Base-by-base conservation (phyloP, 2,888 invertebrate genomes). In the Cephus spinipes region DNA sequence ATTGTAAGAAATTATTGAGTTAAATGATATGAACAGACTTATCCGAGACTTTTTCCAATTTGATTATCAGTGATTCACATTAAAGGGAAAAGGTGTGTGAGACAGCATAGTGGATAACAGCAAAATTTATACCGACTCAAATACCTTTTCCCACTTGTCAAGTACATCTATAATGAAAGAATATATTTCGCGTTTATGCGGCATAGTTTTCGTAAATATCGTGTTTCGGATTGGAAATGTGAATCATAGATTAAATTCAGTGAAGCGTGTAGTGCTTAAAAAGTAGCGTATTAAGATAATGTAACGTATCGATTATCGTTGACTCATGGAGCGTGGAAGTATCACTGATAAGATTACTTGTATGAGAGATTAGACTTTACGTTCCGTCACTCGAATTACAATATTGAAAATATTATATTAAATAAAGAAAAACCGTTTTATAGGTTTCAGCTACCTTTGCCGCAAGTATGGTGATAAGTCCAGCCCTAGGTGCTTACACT, bases 391-490 rank as follows among this genome's bases (percentile, higher is more conserved):
- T 55, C 23, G 23, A 55, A 55, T 9, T 23, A 23, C 9, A 2
- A 55, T 55, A 55, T 15, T 15, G 6, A 71, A 71, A 31, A 33
- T 32, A 69, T 31, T 6, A 0, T 69, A 31, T 71, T 71, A 33
- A 71, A 11, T 3, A 71, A 4, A 71, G 2, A 40, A 40, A 40
- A 55, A 55, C 23, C 80, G 36, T 81, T 76, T 80, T 81, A 68
- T 79, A 93, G 93, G 95, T 96, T n/a, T 98, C 98, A 34, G 99
- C 99, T 36, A 99, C 99, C 78, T 99, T 99, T 93, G 99, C 99
- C 30, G 99, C 99, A 82, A 99, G 98, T 91, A 96, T 99, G 95
- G 99, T 99, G 74, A 99, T 99, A 85, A 98, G 98, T 80, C 99
- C 99, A 15, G 99, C 99, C 3, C 93, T 99, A 77, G 99, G 99